These are phyloP conservation scores for Drosophila putrida DNA, from an alignment of 2,888 invertebrate genomes.

Conservation along the genomic window DNA sequence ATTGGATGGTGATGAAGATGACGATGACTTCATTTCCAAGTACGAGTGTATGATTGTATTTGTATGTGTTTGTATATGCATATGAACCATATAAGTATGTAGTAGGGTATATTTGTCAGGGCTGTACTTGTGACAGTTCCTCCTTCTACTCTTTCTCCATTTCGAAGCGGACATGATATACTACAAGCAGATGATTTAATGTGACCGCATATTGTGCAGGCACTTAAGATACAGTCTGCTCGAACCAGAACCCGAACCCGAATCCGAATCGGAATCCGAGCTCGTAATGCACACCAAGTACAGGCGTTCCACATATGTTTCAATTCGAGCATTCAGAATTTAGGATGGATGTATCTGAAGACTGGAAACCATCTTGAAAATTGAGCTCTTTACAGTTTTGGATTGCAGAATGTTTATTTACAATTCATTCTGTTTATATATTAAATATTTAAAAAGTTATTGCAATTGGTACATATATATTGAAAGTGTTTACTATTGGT, in stretches of 20 bases:
- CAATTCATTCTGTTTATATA: background rate
- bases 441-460: background rate
- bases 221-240: constrained; percentile 55
- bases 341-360: constrained; percentile 6
- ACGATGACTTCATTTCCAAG: constrained; percentile 66
- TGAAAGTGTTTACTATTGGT: constrained; percentile 7
- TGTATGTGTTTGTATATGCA: background rate
- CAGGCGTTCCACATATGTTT: constrained; percentile 72
- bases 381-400: constrained; percentile 15
- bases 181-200: constrained; percentile 81
- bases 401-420: background rate
- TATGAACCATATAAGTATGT: background rate
- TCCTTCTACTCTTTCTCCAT: constrained; percentile 42
- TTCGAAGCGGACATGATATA: constrained; percentile 64
- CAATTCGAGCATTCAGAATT: constrained; percentile 58
- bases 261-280: constrained; percentile 13
- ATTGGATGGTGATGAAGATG: constrained; percentile 46
- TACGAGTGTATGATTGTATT: constrained; percentile 6
- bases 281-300: constrained; percentile 36
- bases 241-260: constrained; percentile 10
- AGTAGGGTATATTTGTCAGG: constrained; percentile 53
- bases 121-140: constrained; percentile 61
- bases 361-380: constrained; percentile 72
- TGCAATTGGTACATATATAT: background rate
- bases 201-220: constrained; percentile 72